phyloP scores from a whole-genome alignment of 2,888 invertebrate species.

The Syrista parreyssii region DNA sequence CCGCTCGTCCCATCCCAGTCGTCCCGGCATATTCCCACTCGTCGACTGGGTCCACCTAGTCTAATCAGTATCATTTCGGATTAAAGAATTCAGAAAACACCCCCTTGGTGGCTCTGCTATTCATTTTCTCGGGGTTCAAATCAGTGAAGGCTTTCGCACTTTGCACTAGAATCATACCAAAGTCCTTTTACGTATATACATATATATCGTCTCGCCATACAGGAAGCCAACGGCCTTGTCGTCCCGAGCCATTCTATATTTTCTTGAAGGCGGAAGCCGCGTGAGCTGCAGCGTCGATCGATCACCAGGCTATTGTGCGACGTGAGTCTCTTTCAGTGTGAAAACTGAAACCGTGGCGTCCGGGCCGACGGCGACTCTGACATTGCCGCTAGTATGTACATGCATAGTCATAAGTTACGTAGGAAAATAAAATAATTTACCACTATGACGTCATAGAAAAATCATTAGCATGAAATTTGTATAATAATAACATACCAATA shows the following conservation, averaged over 20 bases:
- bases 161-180: too few species aligned
- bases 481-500: neutral
- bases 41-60: neutral
- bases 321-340: neutral
- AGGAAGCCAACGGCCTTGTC: neutral
- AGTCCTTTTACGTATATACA: neutral
- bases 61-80: slow-evolving; percentile 24
- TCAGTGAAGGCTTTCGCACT: neutral
- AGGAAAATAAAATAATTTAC: neutral
- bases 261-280: neutral
- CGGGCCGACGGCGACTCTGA: neutral
- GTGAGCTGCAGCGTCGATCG: neutral
- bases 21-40: neutral
- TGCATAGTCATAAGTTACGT: too few species aligned
- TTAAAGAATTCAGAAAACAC: slow-evolving; percentile 11
- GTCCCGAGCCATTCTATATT: neutral
- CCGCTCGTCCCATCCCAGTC: neutral
- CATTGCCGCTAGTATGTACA: neutral
- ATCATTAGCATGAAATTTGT: neutral
- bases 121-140: neutral
- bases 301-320: slow-evolving; percentile 2
- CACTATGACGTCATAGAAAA: neutral
- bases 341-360: neutral
- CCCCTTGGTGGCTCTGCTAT: neutral
- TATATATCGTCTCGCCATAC: neutral